These are phyloP conservation scores for Salvator merianae DNA, from an alignment of 2,113 vertebrate species.

Conservation along the genomic window DNA sequence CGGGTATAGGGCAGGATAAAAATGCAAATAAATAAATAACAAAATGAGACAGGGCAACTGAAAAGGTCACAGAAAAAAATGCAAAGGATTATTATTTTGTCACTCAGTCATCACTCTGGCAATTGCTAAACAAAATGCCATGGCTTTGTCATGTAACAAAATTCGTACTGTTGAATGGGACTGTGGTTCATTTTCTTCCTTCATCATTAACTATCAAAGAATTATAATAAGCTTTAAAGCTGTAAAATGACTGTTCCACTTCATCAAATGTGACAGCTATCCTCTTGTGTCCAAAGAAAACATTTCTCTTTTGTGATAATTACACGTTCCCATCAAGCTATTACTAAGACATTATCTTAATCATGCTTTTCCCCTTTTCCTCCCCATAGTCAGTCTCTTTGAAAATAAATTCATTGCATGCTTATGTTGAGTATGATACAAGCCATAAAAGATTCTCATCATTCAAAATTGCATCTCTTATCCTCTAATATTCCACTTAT, in stretches of 20 bases:
- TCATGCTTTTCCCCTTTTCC: too few species aligned
- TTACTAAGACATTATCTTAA: constrained; percentile 19
- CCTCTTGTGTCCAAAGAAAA: constrained; percentile 20
- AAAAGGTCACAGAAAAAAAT: constrained; percentile 48
- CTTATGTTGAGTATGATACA: neutral
- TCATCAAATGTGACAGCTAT: constrained; percentile 21
- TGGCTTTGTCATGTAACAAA: constrained; percentile 21
- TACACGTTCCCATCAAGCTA: constrained; percentile 10
- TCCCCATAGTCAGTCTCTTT: neutral
- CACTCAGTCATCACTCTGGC: constrained; percentile 35
- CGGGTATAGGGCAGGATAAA: too few species aligned
- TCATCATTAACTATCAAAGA: constrained; percentile 37
- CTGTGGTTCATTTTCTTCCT: constrained; percentile 37
- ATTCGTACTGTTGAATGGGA: constrained; percentile 30
- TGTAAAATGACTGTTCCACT: constrained; percentile 23
- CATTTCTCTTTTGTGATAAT: constrained; percentile 16
- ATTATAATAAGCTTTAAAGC: constrained; percentile 32
- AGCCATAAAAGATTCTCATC: neutral
- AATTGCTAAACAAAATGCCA: constrained; percentile 27
- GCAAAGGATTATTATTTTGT: constrained; percentile 6
- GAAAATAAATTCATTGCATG: constrained; percentile 7
- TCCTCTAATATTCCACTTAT: neutral
- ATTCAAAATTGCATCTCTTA: neutral
- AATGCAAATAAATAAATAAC: too few species aligned
- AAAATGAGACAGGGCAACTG: neutral